These are phyloP conservation scores for Rhinella marina DNA, from an alignment of 2,797 vertebrate species.

Conservation along the genomic window DNA sequence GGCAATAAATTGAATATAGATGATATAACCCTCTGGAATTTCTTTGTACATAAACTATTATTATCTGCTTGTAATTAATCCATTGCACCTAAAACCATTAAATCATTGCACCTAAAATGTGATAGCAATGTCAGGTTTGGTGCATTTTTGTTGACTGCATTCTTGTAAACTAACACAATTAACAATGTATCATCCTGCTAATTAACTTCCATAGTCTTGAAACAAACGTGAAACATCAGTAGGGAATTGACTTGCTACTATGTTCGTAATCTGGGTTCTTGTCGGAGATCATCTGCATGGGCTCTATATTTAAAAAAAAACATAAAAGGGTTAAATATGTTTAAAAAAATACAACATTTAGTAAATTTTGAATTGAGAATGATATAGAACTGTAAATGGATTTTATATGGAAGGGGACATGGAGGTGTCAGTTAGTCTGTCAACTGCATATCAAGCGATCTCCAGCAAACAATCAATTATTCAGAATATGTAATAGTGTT, in stretches of 20 bases:
- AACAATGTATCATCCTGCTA: conserved; percentile 96
- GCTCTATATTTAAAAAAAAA: not conserved
- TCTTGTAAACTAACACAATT: conserved; percentile 99
- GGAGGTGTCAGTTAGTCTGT: conserved; percentile 1
- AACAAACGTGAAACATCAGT: conserved; percentile 85
- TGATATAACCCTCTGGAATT: not conserved
- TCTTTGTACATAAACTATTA: conserved; percentile 70
- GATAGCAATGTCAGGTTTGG: conserved; percentile 90
- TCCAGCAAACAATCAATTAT: conserved; percentile 40
- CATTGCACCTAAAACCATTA: conserved; percentile 89
- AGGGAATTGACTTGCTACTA: conserved; percentile 85
- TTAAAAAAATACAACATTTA: not conserved
- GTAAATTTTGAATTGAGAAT: conserved; percentile 3
- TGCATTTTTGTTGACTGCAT: conserved; percentile 96
- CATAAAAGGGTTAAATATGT: not conserved
- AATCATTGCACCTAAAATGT: conserved; percentile 89
- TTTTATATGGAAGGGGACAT: conserved; percentile 69
- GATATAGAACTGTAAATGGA: conserved; percentile 69
- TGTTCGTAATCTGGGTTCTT: conserved; percentile 82
- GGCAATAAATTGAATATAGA: not conserved
- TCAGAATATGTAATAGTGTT: conserved; percentile 18
- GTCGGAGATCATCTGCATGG: not conserved
- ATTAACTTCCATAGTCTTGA: conserved; percentile 92
- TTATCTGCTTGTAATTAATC: conserved; percentile 83
- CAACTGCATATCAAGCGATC: not conserved